Evolutionary conservation across 2,888 invertebrate species (phyloP).

Genomic region (Cantharis rufa): DNA sequence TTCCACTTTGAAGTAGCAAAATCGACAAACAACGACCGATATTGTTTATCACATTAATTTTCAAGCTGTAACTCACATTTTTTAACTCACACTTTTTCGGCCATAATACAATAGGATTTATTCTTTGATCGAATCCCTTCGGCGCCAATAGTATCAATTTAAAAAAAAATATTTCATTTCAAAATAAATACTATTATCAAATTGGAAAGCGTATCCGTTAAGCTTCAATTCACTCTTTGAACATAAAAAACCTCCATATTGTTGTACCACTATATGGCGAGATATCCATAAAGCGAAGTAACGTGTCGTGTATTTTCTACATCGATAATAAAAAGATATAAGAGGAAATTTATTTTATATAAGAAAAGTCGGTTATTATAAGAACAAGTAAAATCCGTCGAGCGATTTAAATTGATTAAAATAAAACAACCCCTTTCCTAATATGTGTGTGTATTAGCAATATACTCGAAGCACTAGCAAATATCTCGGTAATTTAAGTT

Average conservation of each 20-base stretch:
- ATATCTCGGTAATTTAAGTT: background rate
- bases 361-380: background rate
- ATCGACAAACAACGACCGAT: background rate
- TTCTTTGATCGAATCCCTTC: background rate
- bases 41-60: background rate
- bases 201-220: background rate
- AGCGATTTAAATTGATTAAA: background rate
- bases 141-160: background rate
- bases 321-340: background rate
- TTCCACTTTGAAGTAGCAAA: background rate
- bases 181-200: background rate
- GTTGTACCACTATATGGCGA: background rate
- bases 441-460: background rate
- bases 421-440: background rate
- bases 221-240: background rate
- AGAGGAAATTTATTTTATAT: background rate
- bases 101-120: background rate
- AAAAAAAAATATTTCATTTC: background rate
- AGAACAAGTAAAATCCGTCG: background rate
- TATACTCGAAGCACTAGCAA: background rate
- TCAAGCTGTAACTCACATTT: background rate
- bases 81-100: background rate
- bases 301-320: background rate
- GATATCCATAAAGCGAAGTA: background rate
- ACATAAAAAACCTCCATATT: background rate